Evolutionary conservation across 2,888 invertebrate species (phyloP).

Genomic region (Lydus trimaculatus): DNA sequence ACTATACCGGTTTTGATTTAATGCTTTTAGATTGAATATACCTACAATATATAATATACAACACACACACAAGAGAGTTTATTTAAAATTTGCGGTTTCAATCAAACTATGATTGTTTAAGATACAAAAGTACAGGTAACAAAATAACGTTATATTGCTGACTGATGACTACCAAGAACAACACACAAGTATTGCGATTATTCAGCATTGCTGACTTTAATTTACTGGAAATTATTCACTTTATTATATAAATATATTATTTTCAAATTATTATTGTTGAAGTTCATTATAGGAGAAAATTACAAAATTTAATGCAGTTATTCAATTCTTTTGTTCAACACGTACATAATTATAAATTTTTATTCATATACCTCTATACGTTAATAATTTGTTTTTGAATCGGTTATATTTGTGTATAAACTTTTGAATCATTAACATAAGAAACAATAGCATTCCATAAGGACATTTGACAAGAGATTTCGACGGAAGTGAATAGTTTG

Average conservation of each 20-base stretch:
- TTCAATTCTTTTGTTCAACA: background rate
- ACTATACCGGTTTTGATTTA: background rate
- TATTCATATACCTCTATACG: slow-evolving; percentile 23
- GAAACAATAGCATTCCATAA: slow-evolving; percentile 41
- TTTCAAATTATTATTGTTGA: background rate
- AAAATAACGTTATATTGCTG: slow-evolving; percentile 2
- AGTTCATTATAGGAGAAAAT: background rate
- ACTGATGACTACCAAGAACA: slow-evolving; percentile 8
- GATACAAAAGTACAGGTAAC: background rate
- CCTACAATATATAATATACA: background rate
- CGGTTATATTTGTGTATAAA: slow-evolving; percentile 28
- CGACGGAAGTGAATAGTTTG: slow-evolving; percentile 40
- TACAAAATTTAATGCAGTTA: background rate
- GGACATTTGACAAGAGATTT: slow-evolving; percentile 34
- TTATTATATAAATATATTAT: background rate
- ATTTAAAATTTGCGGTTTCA: slow-evolving; percentile 1
- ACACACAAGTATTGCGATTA: slow-evolving; percentile 6
- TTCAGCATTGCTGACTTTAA: slow-evolving; percentile 15
- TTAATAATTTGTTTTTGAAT: slow-evolving; percentile 33
- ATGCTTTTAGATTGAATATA: background rate
- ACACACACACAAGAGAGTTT: background rate
- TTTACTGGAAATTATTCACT: slow-evolving; percentile 11
- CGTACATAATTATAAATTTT: slow-evolving; percentile 1
- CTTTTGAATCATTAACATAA: slow-evolving; percentile 36
- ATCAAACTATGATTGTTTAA: slow-evolving; percentile 1